phyloP scores from a whole-genome alignment of 2,797 vertebrate species.

The Phoebastria nigripes region DNA sequence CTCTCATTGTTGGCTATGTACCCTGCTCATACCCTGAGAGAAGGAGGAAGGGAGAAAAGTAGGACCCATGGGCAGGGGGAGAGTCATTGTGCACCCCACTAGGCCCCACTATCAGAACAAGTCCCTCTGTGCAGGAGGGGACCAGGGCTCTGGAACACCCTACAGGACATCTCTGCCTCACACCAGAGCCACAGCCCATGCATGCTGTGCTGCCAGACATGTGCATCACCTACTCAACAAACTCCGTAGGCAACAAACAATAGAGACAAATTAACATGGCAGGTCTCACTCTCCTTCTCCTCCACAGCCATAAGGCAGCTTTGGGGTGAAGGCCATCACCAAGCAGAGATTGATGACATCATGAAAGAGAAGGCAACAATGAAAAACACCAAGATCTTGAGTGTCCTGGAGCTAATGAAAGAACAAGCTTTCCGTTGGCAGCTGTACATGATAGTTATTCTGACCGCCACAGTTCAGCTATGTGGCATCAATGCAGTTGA shows the following conservation, averaged over 20 bases:
- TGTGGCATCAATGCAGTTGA: slow-evolving; percentile 88
- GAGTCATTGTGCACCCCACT: neutral
- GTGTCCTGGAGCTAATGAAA: slow-evolving; percentile 77
- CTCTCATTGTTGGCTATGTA: neutral
- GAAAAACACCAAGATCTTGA: slow-evolving; percentile 67
- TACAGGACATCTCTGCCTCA: neutral
- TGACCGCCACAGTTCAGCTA: slow-evolving; percentile 87
- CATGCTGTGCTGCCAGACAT: neutral
- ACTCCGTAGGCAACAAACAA: neutral
- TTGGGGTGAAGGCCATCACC: slow-evolving; percentile 78
- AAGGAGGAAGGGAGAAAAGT: neutral
- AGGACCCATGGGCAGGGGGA: neutral
- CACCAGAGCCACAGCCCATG: neutral
- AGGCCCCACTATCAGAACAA: neutral
- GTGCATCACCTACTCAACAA: neutral
- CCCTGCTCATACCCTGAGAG: neutral
- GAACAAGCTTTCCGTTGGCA: slow-evolving; percentile 79
- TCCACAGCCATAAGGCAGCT: slow-evolving; percentile 77
- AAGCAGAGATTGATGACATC: slow-evolving; percentile 81
- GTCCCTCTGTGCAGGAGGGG: neutral
- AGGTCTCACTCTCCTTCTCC: slow-evolving; percentile 16
- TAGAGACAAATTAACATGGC: neutral
- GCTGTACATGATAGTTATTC: slow-evolving; percentile 76
- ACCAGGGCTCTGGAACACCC: neutral
- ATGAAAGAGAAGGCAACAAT: slow-evolving; percentile 73